Conservation (phyloP, 2,797 vertebrate species). For the Ciconia nigra region DNA sequence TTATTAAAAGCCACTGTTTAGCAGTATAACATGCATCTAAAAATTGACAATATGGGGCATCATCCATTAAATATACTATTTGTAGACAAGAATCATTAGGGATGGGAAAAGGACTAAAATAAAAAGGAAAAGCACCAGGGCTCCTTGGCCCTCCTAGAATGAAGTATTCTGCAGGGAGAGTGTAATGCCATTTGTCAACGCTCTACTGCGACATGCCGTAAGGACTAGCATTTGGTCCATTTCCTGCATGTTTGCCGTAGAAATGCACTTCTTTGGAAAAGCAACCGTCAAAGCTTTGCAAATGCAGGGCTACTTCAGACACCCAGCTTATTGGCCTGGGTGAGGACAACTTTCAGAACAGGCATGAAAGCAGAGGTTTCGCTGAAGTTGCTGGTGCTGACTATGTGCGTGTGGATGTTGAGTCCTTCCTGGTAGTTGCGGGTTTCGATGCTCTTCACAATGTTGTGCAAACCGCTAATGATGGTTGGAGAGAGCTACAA, state of each 20-base stretch:
- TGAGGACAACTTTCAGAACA: constrained; percentile 95
- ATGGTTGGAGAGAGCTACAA: constrained; percentile 92
- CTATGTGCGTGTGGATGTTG: constrained; percentile 95
- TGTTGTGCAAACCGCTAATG: constrained; percentile 89
- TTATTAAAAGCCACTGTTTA: constrained; percentile 65
- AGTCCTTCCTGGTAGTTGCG: constrained; percentile 88
- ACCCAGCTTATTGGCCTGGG: constrained; percentile 93
- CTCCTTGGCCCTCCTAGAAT: constrained; percentile 36
- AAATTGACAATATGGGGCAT: constrained; percentile 42
- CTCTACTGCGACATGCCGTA: constrained; percentile 36
- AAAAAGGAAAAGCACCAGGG: constrained; percentile 65
- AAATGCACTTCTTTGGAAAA: constrained; percentile 68
- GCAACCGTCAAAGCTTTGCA: background rate
- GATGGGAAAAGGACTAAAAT: constrained; percentile 52
- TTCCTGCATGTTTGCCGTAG: background rate
- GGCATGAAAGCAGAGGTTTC: constrained; percentile 99
- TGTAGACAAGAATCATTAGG: constrained; percentile 50
- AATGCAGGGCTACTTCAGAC: constrained; percentile 68
- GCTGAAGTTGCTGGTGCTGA: constrained; percentile 98
- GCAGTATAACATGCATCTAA: constrained; percentile 67
- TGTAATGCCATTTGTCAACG: constrained; percentile 29
- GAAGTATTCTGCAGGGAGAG: constrained; percentile 23
- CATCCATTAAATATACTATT: constrained; percentile 63
- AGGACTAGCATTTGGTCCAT: background rate
- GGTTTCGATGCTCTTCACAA: constrained; percentile 86